Percentiles rank a stretch among this genome's conserved stretches.
These are phyloP conservation scores for Remorina albescens DNA, from an alignment of 2,797 vertebrate genomes.

Conservation along the genomic window DNA sequence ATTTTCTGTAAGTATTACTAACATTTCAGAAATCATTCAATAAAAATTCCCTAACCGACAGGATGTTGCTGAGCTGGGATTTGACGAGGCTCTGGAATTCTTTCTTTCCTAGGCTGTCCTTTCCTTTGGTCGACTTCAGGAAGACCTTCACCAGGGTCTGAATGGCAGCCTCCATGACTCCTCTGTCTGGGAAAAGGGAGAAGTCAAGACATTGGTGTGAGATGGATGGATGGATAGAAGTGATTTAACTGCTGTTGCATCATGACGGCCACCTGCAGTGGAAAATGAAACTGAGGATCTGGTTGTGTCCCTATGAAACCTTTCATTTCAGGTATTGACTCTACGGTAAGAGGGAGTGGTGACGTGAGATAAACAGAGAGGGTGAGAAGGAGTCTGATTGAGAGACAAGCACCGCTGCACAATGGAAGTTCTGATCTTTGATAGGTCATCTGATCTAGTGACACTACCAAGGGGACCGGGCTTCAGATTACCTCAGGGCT, in stretches of 20 bases:
- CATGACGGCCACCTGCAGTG: constrained; percentile 37
- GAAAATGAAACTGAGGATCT: constrained; percentile 71
- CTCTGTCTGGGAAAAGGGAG: constrained; percentile 55
- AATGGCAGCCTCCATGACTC: constrained; percentile 85
- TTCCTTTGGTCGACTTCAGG: constrained; percentile 83
- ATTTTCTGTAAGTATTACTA: constrained; percentile 12
- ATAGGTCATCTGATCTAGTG: constrained; percentile 86
- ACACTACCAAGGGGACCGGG: constrained; percentile 65
- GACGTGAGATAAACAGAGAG: constrained; percentile 74
- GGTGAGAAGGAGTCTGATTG: constrained; percentile 75
- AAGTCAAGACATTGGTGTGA: constrained; percentile 21
- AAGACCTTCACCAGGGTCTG: constrained; percentile 82
- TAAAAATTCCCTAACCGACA: constrained; percentile 79
- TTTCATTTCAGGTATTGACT: constrained; percentile 71
- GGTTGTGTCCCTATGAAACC: constrained; percentile 43
- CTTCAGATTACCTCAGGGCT: constrained; percentile 84
- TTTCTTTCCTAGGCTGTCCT: constrained; percentile 78
- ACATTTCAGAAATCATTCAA: constrained; percentile 43
- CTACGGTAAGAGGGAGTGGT: constrained; percentile 60
- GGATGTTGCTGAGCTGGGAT: constrained; percentile 82
- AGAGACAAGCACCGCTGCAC: constrained; percentile 75
- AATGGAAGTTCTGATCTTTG: constrained; percentile 86
- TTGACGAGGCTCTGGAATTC: constrained; percentile 85
- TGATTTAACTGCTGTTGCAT: constrained; percentile 5
- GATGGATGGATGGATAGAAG: not conserved